Conservation (phyloP, 2,888 invertebrate genomes). For the Sinopyrophorus schimmeli region DNA sequence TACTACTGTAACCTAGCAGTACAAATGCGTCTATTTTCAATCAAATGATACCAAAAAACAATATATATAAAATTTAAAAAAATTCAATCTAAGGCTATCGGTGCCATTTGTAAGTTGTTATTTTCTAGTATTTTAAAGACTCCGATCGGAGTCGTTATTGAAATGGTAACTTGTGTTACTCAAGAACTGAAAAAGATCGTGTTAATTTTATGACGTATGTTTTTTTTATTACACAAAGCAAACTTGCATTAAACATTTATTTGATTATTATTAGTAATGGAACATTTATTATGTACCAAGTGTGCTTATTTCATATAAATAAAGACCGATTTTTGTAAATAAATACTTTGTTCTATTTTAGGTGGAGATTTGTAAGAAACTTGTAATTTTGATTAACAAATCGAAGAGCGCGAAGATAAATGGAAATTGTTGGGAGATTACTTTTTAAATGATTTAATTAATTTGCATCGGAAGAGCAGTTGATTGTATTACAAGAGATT, state of each 20-base stretch:
- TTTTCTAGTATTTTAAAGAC: constrained; percentile 34
- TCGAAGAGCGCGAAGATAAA: too few relatives aligned
- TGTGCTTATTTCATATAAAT: constrained; percentile 57
- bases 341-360: too few relatives aligned
- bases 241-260: constrained; percentile 42
- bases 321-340: constrained; percentile 56
- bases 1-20: constrained; percentile 47
- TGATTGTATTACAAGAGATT: too few relatives aligned
- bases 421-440: too few relatives aligned
- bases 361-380: too few relatives aligned
- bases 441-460: too few relatives aligned
- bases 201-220: constrained; percentile 44
- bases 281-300: constrained; percentile 56
- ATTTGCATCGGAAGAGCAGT: too few relatives aligned
- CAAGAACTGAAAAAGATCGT: constrained; percentile 32
- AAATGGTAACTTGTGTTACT: constrained; percentile 29
- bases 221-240: constrained; percentile 44
- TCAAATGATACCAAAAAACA: constrained; percentile 45
- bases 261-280: constrained; percentile 44
- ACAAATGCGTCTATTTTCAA: constrained; percentile 46
- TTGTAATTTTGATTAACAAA: too few relatives aligned
- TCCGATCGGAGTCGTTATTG: constrained; percentile 17
- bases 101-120: constrained; percentile 48
- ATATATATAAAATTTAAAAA: constrained; percentile 13
- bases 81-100: constrained; percentile 43